These are phyloP conservation scores for Daphoenositta chrysoptera DNA, from an alignment of 2,113 vertebrate genomes.

Conservation along the genomic window DNA sequence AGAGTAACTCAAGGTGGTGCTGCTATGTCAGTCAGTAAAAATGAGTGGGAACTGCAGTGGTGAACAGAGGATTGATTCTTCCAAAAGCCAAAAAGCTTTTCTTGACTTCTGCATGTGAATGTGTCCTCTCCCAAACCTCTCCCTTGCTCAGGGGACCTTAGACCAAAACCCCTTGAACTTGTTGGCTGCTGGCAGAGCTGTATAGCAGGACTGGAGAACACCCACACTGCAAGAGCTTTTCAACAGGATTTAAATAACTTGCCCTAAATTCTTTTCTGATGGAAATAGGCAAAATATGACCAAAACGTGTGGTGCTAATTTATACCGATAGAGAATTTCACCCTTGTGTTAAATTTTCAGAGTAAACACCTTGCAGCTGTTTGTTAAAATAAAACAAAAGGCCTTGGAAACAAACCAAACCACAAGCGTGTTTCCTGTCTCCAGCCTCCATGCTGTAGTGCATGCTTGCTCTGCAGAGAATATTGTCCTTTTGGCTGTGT, in stretches of 20 bases:
- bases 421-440: slow-evolving; percentile 47
- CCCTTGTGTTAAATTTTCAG: background rate
- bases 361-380: slow-evolving; percentile 46
- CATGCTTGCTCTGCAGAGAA: slow-evolving; percentile 27
- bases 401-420: slow-evolving; percentile 59
- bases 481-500: slow-evolving; percentile 61
- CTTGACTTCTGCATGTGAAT: background rate
- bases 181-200: background rate
- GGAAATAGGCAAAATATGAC: background rate
- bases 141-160: background rate
- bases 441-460: background rate
- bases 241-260: background rate
- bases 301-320: background rate
- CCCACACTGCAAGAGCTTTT: background rate
- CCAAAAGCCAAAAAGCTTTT: background rate
- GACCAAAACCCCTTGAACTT: background rate
- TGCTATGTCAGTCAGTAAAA: background rate
- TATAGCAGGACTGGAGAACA: background rate
- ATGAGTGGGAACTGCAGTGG: background rate
- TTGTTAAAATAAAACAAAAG: slow-evolving; percentile 52
- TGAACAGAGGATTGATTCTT: background rate
- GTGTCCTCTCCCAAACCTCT: background rate
- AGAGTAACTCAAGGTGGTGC: background rate
- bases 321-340: slow-evolving; percentile 10
- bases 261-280: slow-evolving; percentile 9